These are phyloP conservation scores for Dendrocincla tyrannina DNA, from an alignment of 2,797 vertebrate species.

Conservation along the genomic window DNA sequence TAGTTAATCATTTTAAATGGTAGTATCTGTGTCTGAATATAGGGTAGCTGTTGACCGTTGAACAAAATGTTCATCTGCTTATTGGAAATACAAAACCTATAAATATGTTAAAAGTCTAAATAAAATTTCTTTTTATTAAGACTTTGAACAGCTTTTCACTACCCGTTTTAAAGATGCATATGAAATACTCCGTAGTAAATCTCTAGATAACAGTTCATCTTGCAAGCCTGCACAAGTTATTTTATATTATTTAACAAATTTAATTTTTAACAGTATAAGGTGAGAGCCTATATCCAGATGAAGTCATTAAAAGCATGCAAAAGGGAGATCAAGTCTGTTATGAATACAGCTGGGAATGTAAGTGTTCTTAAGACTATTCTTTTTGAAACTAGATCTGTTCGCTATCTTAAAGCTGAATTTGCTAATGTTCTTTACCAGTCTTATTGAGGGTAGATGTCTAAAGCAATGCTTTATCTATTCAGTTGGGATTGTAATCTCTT, in stretches of 20 bases:
- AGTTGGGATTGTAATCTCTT: neutral
- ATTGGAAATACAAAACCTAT: neutral
- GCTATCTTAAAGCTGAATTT: neutral
- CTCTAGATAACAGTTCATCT: neutral
- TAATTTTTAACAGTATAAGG: slow-evolving; percentile 87
- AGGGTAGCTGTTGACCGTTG: neutral
- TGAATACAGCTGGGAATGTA: slow-evolving; percentile 98
- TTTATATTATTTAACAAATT: neutral
- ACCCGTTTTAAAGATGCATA: neutral
- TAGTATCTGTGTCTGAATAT: neutral
- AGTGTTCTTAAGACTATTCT: slow-evolving; percentile 69
- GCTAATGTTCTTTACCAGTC: neutral
- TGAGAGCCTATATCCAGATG: slow-evolving; percentile 97
- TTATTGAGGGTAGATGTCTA: neutral
- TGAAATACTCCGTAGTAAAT: neutral
- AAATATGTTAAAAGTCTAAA: neutral
- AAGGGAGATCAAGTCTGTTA: slow-evolving; percentile 98
- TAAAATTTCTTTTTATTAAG: neutral
- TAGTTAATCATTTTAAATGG: neutral
- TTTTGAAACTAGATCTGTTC: neutral
- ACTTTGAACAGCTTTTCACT: neutral
- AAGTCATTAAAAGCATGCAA: slow-evolving; percentile 99
- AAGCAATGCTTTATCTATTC: neutral
- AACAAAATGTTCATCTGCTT: neutral
- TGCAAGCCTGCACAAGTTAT: neutral